phyloP scores from a whole-genome alignment of 2,797 vertebrate genomes.

The Tadarida brasiliensis region DNA sequence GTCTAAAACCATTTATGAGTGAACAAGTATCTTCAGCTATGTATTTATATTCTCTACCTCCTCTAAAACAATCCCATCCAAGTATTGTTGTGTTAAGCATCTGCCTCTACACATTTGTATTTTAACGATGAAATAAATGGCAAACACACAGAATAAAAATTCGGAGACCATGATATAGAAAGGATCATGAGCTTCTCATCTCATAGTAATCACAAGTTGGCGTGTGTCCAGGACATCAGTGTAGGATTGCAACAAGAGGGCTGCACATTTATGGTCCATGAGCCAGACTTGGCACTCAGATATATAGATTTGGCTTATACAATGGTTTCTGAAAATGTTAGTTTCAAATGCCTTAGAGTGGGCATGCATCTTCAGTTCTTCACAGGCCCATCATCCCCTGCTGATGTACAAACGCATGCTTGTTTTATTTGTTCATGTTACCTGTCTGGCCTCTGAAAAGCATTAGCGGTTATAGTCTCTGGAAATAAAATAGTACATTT shows the following conservation, averaged over 20 bases:
- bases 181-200: not conserved
- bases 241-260: not conserved
- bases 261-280: not conserved
- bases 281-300: not conserved
- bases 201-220: conserved; percentile 17
- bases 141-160: conserved; percentile 6
- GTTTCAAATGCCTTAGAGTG: not conserved
- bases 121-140: not conserved
- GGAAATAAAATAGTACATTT: not conserved
- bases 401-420: not conserved
- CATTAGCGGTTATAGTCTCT: not conserved
- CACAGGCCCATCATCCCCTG: not conserved
- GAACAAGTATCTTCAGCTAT: not conserved
- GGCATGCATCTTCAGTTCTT: not conserved
- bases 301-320: conserved; percentile 20
- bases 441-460: conserved; percentile 3
- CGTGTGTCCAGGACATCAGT: conserved; percentile 6
- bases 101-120: not conserved
- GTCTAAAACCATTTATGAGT: not conserved
- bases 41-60: not conserved
- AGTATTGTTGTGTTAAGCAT: not conserved
- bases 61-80: conserved; percentile 18
- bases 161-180: not conserved
- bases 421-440: not conserved
- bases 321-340: conserved; percentile 28